Percentiles rank a stretch among this genome's conserved stretches.
These are phyloP conservation scores for Chorisops tibialis DNA, from an alignment of 2,888 invertebrate genomes.

Conservation along the genomic window DNA sequence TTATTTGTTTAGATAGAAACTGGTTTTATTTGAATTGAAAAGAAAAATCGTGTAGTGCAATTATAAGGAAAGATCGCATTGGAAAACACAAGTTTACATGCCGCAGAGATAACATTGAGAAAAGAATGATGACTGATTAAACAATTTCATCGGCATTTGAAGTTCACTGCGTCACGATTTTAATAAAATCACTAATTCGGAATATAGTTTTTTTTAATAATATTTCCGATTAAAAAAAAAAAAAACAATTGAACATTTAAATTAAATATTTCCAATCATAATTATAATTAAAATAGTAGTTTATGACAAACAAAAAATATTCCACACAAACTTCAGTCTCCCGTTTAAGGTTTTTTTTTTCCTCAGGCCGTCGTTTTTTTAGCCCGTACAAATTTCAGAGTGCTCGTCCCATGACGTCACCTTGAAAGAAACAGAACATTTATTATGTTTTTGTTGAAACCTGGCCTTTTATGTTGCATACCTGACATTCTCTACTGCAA, in stretches of 20 bases:
- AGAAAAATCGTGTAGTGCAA: no score
- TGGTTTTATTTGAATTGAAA: no score
- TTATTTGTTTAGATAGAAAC: no score
- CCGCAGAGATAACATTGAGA: no score
- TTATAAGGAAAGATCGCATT: no score
- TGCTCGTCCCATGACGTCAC: slow-evolving; percentile 85
- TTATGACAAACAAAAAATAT: slow-evolving; percentile 9
- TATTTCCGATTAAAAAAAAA: background rate
- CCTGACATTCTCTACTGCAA: slow-evolving; percentile 91
- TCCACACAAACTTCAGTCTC: slow-evolving; percentile 21
- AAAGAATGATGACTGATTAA: no score
- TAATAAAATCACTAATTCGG: no score
- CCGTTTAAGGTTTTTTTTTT: slow-evolving; percentile 7
- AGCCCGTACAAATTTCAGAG: slow-evolving; percentile 80
- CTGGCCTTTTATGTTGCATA: slow-evolving; percentile 50
- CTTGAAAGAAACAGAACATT: slow-evolving; percentile 53
- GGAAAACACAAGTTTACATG: no score
- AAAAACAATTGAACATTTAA: slow-evolving; percentile 2
- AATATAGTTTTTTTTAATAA: no score
- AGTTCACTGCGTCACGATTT: no score
- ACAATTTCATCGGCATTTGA: no score
- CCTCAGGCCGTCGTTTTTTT: slow-evolving; percentile 38
- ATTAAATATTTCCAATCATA: background rate
- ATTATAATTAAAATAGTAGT: slow-evolving; percentile 12
- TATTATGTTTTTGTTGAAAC: background rate